A percentile compares a stretch with the other conserved stretches of the same genome.
These are phyloP conservation scores for Paraescarpia echinospica DNA, from an alignment of 1,140 invertebrate genomes.

Conservation along the genomic window DNA sequence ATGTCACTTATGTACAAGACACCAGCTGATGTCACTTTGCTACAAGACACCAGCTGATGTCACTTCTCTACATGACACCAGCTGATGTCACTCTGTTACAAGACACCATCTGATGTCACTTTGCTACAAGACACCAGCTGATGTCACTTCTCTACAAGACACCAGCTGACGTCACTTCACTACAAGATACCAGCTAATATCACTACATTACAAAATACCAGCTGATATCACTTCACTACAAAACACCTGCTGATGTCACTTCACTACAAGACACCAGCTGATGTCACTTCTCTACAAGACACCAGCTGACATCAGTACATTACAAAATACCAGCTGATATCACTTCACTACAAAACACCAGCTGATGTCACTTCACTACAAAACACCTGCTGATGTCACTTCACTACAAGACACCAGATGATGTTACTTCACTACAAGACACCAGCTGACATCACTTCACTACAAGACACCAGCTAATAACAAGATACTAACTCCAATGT, in stretches of 20 bases:
- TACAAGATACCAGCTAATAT: background rate
- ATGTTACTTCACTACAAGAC: background rate
- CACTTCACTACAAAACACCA: no score
- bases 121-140: background rate
- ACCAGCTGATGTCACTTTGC: no score
- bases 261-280: no score
- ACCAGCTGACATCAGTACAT: no score
- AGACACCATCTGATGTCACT: background rate
- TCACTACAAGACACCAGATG: background rate
- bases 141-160: background rate
- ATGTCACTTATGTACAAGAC: background rate
- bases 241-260: no score
- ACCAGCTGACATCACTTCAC: no score
- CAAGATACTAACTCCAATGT: background rate
- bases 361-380: no score
- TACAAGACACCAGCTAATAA: no score
- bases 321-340: no score
- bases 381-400: no score
- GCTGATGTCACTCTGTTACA: background rate
- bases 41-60: background rate
- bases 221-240: background rate
- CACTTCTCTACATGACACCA: background rate
- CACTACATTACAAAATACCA: background rate
- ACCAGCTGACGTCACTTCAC: background rate
- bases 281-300: no score